phyloP scores from a whole-genome alignment of 1,140 invertebrate genomes.

The Drosophila insularis region DNA sequence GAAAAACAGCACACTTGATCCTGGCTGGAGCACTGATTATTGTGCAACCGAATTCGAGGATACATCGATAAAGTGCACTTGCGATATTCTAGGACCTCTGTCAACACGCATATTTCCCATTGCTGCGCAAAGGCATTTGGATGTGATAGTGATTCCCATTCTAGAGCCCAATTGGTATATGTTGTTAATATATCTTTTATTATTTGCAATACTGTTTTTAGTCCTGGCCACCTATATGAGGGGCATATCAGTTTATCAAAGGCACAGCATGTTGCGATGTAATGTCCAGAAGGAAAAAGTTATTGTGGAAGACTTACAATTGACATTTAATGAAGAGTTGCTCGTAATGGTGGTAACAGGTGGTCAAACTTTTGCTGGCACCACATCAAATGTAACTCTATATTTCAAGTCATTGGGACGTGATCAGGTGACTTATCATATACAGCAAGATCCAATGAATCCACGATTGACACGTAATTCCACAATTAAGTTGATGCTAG shows the following conservation, averaged over 20 bases:
- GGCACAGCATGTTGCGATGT: conserved; percentile 1
- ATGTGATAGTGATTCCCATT: not conserved
- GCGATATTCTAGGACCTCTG: conserved; percentile 18
- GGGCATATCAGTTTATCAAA: not conserved
- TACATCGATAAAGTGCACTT: conserved; percentile 19
- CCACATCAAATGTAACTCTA: conserved; percentile 36
- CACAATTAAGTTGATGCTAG: conserved; percentile 12
- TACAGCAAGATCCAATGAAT: conserved; percentile 31
- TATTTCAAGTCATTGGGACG: conserved; percentile 29
- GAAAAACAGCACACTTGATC: conserved; percentile 12
- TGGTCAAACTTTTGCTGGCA: conserved; percentile 34
- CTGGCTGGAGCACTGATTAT: conserved; percentile 27
- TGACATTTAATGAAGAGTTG: not conserved
- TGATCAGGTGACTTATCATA: conserved; percentile 10
- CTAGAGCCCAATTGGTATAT: not conserved
- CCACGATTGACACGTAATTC: conserved; percentile 31
- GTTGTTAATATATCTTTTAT: not conserved
- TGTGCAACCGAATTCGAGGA: conserved; percentile 26
- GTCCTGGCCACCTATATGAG: not conserved
- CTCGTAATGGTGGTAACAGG: conserved; percentile 32
- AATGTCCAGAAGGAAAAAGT: rapidly evolving
- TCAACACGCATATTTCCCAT: conserved; percentile 37
- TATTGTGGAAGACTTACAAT: not conserved
- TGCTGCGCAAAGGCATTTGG: not conserved
- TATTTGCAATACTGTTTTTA: not conserved